Percentiles rank a stretch among this genome's conserved stretches.
phyloP scores from a whole-genome alignment of 2,888 invertebrate species.

The Ligdia adustata region DNA sequence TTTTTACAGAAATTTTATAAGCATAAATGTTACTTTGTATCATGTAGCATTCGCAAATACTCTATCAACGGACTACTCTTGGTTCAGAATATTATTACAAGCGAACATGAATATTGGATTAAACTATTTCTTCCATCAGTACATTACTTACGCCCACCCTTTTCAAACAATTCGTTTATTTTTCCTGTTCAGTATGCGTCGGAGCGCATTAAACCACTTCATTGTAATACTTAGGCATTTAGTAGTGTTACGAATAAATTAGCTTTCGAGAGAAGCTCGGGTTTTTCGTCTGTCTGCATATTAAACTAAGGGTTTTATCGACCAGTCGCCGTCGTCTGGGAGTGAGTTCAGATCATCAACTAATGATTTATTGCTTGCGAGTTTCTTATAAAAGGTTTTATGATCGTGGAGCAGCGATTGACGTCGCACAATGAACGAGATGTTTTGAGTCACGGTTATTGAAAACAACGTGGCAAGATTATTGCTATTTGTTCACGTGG shows the following conservation, averaged over 20 bases:
- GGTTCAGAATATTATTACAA: too few relatives aligned
- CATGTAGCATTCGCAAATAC: too few relatives aligned
- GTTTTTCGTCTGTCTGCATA: constrained; percentile 62
- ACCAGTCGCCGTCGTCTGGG: too few relatives aligned
- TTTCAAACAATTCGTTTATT: constrained; percentile 43
- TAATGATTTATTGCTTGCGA: constrained; percentile 70
- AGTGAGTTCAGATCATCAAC: too few relatives aligned
- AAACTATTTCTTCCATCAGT: too few relatives aligned
- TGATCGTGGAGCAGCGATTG: constrained; percentile 32
- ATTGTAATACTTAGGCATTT: constrained; percentile 73
- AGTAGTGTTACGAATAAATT: constrained; percentile 63
- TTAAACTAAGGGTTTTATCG: constrained; percentile 54
- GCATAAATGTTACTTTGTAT: too few relatives aligned
- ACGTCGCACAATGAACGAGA: background rate
- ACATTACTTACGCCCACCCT: constrained; percentile 45
- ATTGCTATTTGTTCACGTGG: too few relatives aligned
- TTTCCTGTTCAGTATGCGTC: constrained; percentile 42
- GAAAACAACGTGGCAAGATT: too few relatives aligned
- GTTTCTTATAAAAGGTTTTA: constrained; percentile 65
- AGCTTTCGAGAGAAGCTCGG: constrained; percentile 50
- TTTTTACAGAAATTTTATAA: too few relatives aligned
- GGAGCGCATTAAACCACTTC: constrained; percentile 60
- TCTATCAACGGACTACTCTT: too few relatives aligned
- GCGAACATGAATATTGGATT: too few relatives aligned
- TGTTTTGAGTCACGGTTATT: constrained; percentile 60